Percentiles rank a stretch among this genome's conserved stretches.
These are phyloP conservation scores for Sitta europaea DNA, from an alignment of 2,113 vertebrate genomes.

Conservation along the genomic window DNA sequence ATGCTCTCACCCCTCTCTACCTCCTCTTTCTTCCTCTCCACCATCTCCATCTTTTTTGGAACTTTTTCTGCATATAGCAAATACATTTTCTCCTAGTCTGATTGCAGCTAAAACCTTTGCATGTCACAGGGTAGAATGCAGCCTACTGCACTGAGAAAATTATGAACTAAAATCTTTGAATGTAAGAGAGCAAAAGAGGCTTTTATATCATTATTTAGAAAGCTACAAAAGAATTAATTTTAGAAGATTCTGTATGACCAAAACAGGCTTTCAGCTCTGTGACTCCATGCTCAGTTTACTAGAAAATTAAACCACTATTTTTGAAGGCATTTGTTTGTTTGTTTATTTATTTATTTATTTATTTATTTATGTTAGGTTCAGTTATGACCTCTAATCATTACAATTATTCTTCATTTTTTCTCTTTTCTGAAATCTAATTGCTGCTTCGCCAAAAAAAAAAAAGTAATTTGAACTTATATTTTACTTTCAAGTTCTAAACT, in stretches of 20 bases:
- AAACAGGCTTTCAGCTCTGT: neutral
- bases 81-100: neutral
- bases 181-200: neutral
- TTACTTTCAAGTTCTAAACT: neutral
- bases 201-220: neutral
- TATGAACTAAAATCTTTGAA: neutral
- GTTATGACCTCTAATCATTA: neutral
- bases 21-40: neutral
- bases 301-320: neutral
- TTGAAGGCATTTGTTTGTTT: neutral
- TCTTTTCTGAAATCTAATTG: neutral
- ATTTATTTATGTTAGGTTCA: neutral
- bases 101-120: neutral
- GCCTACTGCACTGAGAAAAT: neutral
- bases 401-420: neutral
- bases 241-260: neutral
- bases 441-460: neutral
- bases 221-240: neutral
- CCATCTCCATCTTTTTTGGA: neutral
- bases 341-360: neutral
- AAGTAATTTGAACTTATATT: neutral
- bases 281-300: neutral
- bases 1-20: accelerated
- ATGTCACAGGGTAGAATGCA: neutral
- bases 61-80: neutral